phyloP scores from a whole-genome alignment of 2,113 vertebrate genomes.

The Eptesicus fuscus region DNA sequence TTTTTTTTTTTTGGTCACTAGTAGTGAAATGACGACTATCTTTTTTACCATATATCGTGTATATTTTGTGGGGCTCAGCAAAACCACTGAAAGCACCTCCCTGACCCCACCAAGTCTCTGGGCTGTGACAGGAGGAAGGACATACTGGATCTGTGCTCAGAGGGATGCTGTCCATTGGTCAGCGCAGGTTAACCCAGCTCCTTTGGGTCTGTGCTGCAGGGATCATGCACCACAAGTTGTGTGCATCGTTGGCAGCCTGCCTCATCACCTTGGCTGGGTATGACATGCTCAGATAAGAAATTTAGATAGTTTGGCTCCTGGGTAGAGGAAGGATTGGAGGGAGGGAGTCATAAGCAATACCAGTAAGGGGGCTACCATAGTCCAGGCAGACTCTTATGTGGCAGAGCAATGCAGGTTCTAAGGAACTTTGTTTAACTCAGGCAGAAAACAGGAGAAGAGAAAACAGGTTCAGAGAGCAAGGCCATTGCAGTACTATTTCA shows the following conservation, averaged over 20 bases:
- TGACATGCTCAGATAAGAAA: neutral
- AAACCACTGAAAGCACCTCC: neutral
- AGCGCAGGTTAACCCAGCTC: neutral
- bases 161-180: neutral
- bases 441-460: neutral
- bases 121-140: neutral
- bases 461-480: conserved; percentile 26
- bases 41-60: neutral
- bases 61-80: neutral
- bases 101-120: too few species aligned
- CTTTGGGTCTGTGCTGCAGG: conserved; percentile 83
- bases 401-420: neutral
- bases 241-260: conserved; percentile 93
- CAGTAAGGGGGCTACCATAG: neutral
- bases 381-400: neutral
- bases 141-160: fast-evolving
- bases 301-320: neutral
- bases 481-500: neutral
- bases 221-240: conserved; percentile 95
- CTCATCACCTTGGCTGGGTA: conserved; percentile 97
- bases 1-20: neutral
- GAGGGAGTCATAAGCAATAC: neutral
- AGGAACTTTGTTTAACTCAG: neutral
- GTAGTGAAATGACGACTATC: neutral
- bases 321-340: neutral